Base-by-base conservation (phyloP, 2,113 vertebrate genomes). In the Misgurnus mizolepis region DNA sequence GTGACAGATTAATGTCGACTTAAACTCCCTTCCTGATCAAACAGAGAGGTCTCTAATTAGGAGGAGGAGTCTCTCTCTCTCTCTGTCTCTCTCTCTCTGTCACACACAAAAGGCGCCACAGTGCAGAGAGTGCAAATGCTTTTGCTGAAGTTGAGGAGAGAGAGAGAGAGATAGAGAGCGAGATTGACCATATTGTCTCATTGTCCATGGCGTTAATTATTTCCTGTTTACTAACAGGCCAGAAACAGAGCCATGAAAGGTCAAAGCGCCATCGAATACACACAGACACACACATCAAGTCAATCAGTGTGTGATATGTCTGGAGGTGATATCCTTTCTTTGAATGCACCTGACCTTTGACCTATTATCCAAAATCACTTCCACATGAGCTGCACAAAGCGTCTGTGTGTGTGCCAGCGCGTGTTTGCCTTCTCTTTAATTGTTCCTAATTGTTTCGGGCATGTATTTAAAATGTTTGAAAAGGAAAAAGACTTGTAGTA, bases 41-140 rank as follows among this genome's bases (percentile, higher is more conserved):
- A 95, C 89, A 95, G 93, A 93, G 95, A 94, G 95, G 94, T 96
- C 95, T 95, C 96, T 98, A 98, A 99, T 98, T 97, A 98, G 94
- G 93, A 92, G 93, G 89, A 92, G 94, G 93, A 95, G 94, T 92
- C 67, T 55, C 47, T 34, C 79, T 64, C 65, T 64, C 79, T 64
- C 10, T n/a, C n/a, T n/a, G n/a, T n/a, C n/a, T 34, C 79, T 64
- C 65, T 64, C 79, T 45, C 40, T 50, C 41, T 41, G 67, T 5
- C 62, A 83, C 69, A 75, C 76, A 69, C 65, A 49, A 18, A 67
- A 9, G 79, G 66, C 41, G 45, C 27, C 53, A 45, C 79, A 72
- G 71, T 79, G 45, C 55, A 78, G 69, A 81, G 56, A 81, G 62
- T 34, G 27, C 27, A 34, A 34, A 34, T 34, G 27, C 27, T 34